phyloP scores from a whole-genome alignment of 2,797 vertebrate species.

The Lacerta agilis region DNA sequence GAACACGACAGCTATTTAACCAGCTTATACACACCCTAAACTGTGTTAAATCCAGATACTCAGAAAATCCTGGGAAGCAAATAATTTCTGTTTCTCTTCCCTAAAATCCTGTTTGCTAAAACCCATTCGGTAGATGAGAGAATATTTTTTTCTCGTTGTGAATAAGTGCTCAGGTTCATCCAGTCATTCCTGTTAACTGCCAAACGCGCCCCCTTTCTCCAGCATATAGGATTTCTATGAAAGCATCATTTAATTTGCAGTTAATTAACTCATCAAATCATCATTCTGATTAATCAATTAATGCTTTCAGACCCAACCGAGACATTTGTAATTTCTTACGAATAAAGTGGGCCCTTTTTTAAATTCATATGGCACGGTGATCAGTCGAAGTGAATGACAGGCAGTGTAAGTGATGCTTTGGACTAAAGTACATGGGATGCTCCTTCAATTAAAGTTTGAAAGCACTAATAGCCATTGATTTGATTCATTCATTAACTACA shows the following conservation, averaged over 20 bases:
- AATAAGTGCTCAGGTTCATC: slow-evolving; percentile 23
- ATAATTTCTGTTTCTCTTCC: neutral
- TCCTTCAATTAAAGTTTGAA: slow-evolving; percentile 35
- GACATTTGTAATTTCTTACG: slow-evolving; percentile 37
- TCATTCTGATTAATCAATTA: slow-evolving; percentile 50
- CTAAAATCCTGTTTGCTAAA: neutral
- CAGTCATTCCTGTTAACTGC: slow-evolving; percentile 13
- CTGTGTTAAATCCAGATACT: neutral
- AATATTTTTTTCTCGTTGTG: neutral
- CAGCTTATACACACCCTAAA: neutral
- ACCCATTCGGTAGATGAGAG: neutral
- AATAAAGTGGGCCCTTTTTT: slow-evolving; percentile 24
- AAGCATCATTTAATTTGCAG: slow-evolving; percentile 47
- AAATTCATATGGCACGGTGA: slow-evolving; percentile 22
- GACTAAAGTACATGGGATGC: neutral
- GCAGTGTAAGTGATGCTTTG: neutral
- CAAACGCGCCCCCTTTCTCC: neutral
- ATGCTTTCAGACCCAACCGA: slow-evolving; percentile 35
- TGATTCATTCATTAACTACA: slow-evolving; percentile 25
- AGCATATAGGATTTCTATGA: slow-evolving; percentile 30
- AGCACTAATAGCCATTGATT: slow-evolving; percentile 24
- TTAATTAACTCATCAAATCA: slow-evolving; percentile 51
- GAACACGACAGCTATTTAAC: neutral
- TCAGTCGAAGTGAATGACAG: slow-evolving; percentile 31
- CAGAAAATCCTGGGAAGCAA: neutral